Percentiles rank a stretch among this genome's conserved stretches.
phyloP scores from a whole-genome alignment of 2,888 invertebrate species.

The Seladonia tumulorum region DNA sequence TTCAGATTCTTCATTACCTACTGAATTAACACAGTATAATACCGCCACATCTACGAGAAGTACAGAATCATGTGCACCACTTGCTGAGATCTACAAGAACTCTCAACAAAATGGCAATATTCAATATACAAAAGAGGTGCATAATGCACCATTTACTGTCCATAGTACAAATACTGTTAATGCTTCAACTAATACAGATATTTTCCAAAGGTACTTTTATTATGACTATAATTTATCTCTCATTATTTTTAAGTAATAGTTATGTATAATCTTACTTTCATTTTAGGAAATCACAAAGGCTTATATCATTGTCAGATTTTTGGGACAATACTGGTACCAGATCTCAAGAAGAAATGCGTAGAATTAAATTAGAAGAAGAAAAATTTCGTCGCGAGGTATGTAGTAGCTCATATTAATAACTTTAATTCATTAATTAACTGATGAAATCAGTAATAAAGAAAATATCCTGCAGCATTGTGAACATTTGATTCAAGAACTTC shows the following conservation, averaged over 20 bases:
- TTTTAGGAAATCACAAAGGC: constrained; percentile 77
- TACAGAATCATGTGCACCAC: constrained; percentile 17
- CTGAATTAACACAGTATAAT: constrained; percentile 47
- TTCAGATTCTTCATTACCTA: constrained; percentile 27
- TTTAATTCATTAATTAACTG: not conserved
- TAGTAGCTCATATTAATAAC: not conserved
- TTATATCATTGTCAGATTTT: constrained; percentile 87
- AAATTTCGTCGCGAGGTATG: constrained; percentile 90
- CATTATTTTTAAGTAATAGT: not conserved
- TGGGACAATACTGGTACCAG: constrained; percentile 86
- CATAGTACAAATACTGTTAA: constrained; percentile 45
- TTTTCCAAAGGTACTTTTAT: constrained; percentile 70
- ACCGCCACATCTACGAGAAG: constrained; percentile 29
- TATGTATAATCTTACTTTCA: constrained; percentile 12
- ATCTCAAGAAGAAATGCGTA: constrained; percentile 79
- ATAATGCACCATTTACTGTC: constrained; percentile 18
- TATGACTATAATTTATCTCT: constrained; percentile 10
- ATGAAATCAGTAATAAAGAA: not conserved
- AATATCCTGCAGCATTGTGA: constrained; percentile 88
- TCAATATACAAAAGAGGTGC: constrained; percentile 42
- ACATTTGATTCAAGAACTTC: constrained; percentile 90
- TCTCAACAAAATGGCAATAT: constrained; percentile 51
- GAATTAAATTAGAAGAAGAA: constrained; percentile 90
- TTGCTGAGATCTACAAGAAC: constrained; percentile 52
- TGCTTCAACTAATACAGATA: constrained; percentile 69